Percentiles rank a stretch among this genome's conserved stretches.
Evolutionary conservation across 2,888 invertebrate species (phyloP).

Genomic region (Mystacides longicornis): DNA sequence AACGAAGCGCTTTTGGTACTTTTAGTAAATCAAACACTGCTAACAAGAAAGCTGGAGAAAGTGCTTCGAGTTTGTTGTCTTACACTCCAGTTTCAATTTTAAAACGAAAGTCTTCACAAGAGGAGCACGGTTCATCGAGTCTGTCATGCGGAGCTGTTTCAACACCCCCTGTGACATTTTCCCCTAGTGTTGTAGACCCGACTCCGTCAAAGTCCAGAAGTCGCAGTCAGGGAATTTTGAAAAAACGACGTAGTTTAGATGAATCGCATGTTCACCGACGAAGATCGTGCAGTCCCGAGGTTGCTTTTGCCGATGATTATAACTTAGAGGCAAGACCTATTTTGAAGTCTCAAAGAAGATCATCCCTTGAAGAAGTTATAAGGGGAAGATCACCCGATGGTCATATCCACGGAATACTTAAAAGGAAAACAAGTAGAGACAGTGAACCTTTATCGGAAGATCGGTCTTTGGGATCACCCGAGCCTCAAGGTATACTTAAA

Average conservation of each 20-base stretch:
- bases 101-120: conserved; percentile 58
- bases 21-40: conserved; percentile 3
- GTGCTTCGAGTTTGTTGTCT: conserved; percentile 31
- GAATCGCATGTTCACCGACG: conserved; percentile 65
- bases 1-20: conserved; percentile 47
- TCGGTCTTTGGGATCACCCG: conserved; percentile 55
- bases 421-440: conserved; percentile 59
- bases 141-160: conserved; percentile 48
- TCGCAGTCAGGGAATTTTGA: conserved; percentile 70
- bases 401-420: conserved; percentile 59
- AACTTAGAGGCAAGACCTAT: conserved; percentile 57
- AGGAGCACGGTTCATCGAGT: conserved; percentile 43
- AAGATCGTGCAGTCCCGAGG: conserved; percentile 64
- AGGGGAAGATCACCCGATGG: conserved; percentile 57
- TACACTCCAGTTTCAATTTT: conserved; percentile 58
- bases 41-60: conserved; percentile 9
- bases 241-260: conserved; percentile 76
- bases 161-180: conserved; percentile 72
- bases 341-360: conserved; percentile 59
- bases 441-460: conserved; percentile 56
- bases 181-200: conserved; percentile 65
- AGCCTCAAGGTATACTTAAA: conserved; percentile 74
- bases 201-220: conserved; percentile 49
- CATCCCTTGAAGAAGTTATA: conserved; percentile 63
- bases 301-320: conserved; percentile 51